phyloP scores from a whole-genome alignment of 2,888 invertebrate species.

The Cosmia trapezina region DNA sequence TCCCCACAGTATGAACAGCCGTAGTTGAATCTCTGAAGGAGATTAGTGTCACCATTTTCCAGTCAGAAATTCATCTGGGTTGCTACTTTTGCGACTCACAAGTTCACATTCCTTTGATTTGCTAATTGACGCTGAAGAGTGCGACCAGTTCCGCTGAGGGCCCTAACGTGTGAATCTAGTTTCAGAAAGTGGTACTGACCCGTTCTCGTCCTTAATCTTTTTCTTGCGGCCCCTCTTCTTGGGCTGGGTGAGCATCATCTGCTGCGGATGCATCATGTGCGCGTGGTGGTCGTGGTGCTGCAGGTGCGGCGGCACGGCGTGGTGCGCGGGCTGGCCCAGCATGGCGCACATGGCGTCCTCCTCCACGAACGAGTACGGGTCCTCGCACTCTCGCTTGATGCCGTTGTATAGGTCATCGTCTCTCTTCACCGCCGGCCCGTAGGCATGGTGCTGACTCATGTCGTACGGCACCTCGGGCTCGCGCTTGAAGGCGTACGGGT shows the following conservation, averaged over 20 bases:
- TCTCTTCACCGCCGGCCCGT: constrained; percentile 72
- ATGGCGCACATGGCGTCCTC: constrained; percentile 92
- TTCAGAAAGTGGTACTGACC: constrained; percentile 78
- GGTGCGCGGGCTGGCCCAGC: constrained; percentile 79
- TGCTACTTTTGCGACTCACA: background rate
- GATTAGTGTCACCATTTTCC: background rate
- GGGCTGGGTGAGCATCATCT: constrained; percentile 90
- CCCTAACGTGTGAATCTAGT: background rate
- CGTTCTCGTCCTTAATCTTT: constrained; percentile 93
- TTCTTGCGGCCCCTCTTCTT: constrained; percentile 97
- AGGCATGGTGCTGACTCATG: constrained; percentile 84
- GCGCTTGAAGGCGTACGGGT: constrained; percentile 85
- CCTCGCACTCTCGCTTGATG: constrained; percentile 92
- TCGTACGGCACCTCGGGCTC: constrained; percentile 86
- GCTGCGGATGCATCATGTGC: constrained; percentile 84
- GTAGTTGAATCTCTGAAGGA: background rate
- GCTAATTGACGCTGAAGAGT: constrained; percentile 7
- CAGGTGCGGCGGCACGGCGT: constrained; percentile 76
- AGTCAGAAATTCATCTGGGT: background rate
- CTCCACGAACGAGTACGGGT: constrained; percentile 96
- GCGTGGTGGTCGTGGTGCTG: constrained; percentile 81
- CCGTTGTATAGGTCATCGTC: constrained; percentile 85
- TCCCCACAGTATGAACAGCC: background rate
- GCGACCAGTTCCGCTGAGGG: background rate
- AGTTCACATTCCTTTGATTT: background rate